Evolutionary conservation across 2,797 vertebrate genomes (phyloP).

Genomic region (Selene dorsalis): DNA sequence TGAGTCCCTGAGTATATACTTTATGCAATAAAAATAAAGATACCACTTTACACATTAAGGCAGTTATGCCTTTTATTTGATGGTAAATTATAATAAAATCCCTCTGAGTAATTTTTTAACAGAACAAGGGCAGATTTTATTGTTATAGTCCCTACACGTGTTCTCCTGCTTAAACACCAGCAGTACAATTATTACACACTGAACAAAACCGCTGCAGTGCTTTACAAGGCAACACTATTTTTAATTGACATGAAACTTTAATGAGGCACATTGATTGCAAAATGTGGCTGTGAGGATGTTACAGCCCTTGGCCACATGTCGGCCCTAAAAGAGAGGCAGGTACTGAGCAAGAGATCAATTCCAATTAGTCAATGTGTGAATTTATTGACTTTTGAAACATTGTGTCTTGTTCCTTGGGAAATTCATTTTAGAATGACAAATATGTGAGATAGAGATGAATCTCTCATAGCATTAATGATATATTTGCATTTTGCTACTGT

Average conservation of each 20-base stretch:
- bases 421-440: not conserved
- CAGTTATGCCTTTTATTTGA: not conserved
- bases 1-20: not conserved
- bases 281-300: constrained; percentile 24
- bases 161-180: not conserved
- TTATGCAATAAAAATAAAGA: not conserved
- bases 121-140: not conserved
- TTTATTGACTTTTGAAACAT: constrained; percentile 27
- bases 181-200: not conserved
- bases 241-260: constrained; percentile 22
- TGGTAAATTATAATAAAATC: not conserved
- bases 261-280: constrained; percentile 21
- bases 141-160: not conserved
- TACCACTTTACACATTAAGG: not conserved
- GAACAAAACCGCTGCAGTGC: not conserved
- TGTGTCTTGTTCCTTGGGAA: not conserved
- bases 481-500: not conserved
- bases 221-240: not conserved
- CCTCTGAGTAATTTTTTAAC: not conserved
- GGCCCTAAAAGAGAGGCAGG: not conserved
- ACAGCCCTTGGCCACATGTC: not conserved
- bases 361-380: constrained; percentile 16
- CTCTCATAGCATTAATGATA: not conserved
- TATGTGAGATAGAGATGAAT: not conserved
- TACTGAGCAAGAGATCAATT: constrained; percentile 37